Evolutionary conservation across 2,797 vertebrate genomes (phyloP).

Genomic region (Gastrophryne carolinensis): DNA sequence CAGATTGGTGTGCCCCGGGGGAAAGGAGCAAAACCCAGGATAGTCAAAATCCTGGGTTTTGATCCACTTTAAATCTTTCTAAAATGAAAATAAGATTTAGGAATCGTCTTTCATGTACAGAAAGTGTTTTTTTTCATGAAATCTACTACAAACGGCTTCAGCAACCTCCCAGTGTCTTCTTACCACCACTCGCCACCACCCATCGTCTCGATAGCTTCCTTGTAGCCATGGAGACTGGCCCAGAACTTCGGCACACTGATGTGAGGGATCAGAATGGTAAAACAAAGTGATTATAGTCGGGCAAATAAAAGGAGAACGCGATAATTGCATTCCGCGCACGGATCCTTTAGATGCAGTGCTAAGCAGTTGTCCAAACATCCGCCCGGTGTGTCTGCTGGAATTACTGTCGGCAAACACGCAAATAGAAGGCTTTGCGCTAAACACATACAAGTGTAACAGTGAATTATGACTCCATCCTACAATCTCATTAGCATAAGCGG

Average conservation of each 20-base stretch:
- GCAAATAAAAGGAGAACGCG: conserved; percentile 13
- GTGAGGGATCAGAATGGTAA: conserved; percentile 9
- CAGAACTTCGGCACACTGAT: background rate
- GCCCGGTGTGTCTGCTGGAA: background rate
- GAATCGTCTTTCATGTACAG: no score
- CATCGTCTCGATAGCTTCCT: background rate
- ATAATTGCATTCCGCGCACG: conserved; percentile 13
- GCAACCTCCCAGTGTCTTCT: background rate
- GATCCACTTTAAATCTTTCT: no score
- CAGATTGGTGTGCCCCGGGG: no score
- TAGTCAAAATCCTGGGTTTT: no score
- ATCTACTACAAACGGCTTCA: background rate
- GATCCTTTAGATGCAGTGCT: background rate
- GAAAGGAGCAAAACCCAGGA: no score
- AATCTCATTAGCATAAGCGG: background rate
- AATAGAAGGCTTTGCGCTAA: background rate
- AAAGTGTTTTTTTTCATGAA: no score
- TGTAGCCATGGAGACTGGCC: background rate
- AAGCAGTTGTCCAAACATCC: conserved; percentile 13
- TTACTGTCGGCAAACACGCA: background rate
- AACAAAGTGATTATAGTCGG: conserved; percentile 1
- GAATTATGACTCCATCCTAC: background rate
- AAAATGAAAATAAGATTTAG: no score
- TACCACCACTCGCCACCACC: background rate
- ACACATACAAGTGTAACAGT: background rate